These are phyloP conservation scores for Marronus borbonicus DNA, from an alignment of 2,888 invertebrate genomes.

Conservation along the genomic window DNA sequence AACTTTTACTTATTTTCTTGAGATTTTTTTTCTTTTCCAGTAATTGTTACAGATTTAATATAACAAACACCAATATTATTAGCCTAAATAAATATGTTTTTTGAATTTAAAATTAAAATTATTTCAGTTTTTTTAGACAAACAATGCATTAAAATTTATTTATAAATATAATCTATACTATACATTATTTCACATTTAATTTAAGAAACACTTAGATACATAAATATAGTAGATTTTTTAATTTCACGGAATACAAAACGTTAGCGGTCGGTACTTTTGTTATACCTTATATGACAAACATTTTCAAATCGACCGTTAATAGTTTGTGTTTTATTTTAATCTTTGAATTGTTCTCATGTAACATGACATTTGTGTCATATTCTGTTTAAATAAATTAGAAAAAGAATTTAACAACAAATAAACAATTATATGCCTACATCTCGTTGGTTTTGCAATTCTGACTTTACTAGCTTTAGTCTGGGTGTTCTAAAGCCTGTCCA, in stretches of 20 bases:
- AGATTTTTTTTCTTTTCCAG: conserved; percentile 21
- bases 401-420: conserved; percentile 23
- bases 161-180: conserved; percentile 42
- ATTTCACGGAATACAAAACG: conserved; percentile 16
- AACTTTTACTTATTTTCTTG: conserved; percentile 44
- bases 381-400: conserved; percentile 43
- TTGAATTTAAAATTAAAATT: conserved; percentile 27
- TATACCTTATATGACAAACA: background rate
- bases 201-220: conserved; percentile 30
- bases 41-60: conserved; percentile 51
- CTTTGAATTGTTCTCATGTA: conserved; percentile 30
- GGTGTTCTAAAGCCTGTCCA: conserved; percentile 11
- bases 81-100: conserved; percentile 51
- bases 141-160: conserved; percentile 51
- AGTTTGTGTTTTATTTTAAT: conserved; percentile 22
- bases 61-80: conserved; percentile 58
- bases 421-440: conserved; percentile 11
- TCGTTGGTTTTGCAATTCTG: conserved; percentile 18
- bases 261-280: conserved; percentile 29
- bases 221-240: conserved; percentile 10
- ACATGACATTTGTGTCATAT: conserved; percentile 29
- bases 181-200: conserved; percentile 19
- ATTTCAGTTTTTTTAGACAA: conserved; percentile 10
- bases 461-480: conserved; percentile 28
- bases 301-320: background rate